Evolutionary conservation across 2,113 vertebrate genomes (phyloP), one percentile per base, ranked within the genome.

Genomic region (Grantiella picta): DNA sequence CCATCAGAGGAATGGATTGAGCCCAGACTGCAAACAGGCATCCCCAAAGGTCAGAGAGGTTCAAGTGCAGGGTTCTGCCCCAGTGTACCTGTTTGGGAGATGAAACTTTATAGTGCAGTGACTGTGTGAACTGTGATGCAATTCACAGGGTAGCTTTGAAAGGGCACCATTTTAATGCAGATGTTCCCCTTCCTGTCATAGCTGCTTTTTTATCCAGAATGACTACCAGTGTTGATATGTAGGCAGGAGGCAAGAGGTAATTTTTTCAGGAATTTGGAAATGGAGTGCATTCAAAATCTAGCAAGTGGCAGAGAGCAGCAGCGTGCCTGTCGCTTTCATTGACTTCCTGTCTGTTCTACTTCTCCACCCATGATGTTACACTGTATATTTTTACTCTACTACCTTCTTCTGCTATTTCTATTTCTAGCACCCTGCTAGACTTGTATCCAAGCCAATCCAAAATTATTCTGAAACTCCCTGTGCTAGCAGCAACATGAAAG

Each of bases 381-480:
- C 66, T 47, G 86, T 33, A 5, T 94, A 94, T 96, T 97, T 96
- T 96, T 83, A 85, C 87, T 77, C 88, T 49, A 25, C 84, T 87
- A 91, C 78, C 68, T 92, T 83, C 94, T 96, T 97, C 97, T 96
- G 97, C 97, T 95, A 97, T 96, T 97, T 95, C 95, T 97, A 93
- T 97, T 96, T 96, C 89, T 76, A 86, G 96, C 68, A 70, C 79
- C 45, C 86, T 91, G 86, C 95, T 95, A 96, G 94, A 96, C 92
- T 96, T 94, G 94, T 86, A 90, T 94, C 94, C 89, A 80, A 85
- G 92, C 96, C 92, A 95, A 83, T 83, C 92, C 89, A 95, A 84
- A 92, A 79, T 86, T 92, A 93, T 94, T 95, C 90, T 86, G 87
- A 95, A 95, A 94, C 91, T 95, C 78, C 61, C 65, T 78, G 80